Evolutionary conservation across 2,797 vertebrate genomes (phyloP).

Genomic region (Mus spretus): DNA sequence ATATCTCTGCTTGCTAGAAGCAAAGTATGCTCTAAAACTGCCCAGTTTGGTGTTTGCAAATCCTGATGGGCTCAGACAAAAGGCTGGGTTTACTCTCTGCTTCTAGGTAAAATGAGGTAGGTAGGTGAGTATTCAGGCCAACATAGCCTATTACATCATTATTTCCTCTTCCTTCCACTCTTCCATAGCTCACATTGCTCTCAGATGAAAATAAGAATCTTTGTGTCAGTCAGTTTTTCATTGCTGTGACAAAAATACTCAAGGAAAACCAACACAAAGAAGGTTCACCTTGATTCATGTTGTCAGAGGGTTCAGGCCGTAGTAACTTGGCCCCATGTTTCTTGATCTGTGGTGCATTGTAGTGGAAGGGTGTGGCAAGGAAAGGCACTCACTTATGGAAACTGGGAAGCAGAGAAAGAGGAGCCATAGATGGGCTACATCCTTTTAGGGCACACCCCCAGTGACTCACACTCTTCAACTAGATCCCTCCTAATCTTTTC

Average conservation of each 20-base stretch:
- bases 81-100: background rate
- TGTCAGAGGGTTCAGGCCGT: background rate
- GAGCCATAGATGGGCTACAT: background rate
- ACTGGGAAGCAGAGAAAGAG: background rate
- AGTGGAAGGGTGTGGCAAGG: background rate
- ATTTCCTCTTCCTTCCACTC: background rate
- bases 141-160: background rate
- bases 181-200: background rate
- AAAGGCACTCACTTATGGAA: background rate
- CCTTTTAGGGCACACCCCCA: background rate
- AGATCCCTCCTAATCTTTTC: background rate
- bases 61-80: background rate
- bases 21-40: background rate
- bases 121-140: background rate
- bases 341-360: background rate
- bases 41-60: constrained; percentile 5
- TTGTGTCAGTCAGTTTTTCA: background rate
- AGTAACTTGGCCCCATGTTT: background rate
- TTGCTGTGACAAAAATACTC: background rate
- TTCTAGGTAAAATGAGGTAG: background rate
- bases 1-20: constrained; percentile 31
- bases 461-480: background rate
- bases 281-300: background rate
- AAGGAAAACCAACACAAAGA: background rate
- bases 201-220: background rate